phyloP scores from a whole-genome alignment of 1,140 invertebrate genomes.

The Brevipalpus yothersi region DNA sequence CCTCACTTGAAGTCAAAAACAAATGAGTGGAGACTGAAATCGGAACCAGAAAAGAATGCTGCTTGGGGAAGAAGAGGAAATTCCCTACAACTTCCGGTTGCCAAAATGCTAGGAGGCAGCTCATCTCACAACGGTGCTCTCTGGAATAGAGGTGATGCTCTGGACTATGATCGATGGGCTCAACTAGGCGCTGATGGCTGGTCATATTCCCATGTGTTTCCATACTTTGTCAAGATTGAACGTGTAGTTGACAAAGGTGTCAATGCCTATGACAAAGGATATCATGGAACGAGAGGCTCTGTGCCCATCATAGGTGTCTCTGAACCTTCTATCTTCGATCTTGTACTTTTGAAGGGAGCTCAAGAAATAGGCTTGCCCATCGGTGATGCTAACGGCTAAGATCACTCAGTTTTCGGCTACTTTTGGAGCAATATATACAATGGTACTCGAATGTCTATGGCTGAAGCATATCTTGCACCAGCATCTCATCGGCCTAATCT shows the following conservation, averaged over 20 bases:
- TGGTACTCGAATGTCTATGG: constrained; percentile 43
- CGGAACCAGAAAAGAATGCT: too few species aligned
- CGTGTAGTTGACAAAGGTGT: constrained; percentile 15
- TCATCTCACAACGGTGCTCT: constrained; percentile 82
- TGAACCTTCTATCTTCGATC: neutral
- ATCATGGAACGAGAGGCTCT: neutral
- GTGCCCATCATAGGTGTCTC: neutral
- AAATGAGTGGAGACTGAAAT: too few species aligned
- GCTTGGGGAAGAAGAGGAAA: too few species aligned
- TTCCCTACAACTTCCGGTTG: constrained; percentile 30
- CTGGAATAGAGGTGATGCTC: constrained; percentile 69
- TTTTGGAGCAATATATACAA: constrained; percentile 56
- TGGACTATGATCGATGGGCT: constrained; percentile 83
- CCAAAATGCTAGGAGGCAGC: constrained; percentile 35
- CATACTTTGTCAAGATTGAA: constrained; percentile 64
- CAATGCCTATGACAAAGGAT: neutral
- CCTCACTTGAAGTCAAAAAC: too few species aligned
- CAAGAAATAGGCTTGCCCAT: constrained; percentile 32
- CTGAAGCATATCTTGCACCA: constrained; percentile 26
- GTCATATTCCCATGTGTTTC: constrained; percentile 56
- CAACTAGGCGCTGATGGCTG: constrained; percentile 66
- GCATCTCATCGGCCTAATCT: constrained; percentile 38
- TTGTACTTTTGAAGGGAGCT: neutral
- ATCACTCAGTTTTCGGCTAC: constrained; percentile 34
- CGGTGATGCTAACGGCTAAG: constrained; percentile 19